phyloP scores from a whole-genome alignment of 2,797 vertebrate genomes.

The Halcyon badia region DNA sequence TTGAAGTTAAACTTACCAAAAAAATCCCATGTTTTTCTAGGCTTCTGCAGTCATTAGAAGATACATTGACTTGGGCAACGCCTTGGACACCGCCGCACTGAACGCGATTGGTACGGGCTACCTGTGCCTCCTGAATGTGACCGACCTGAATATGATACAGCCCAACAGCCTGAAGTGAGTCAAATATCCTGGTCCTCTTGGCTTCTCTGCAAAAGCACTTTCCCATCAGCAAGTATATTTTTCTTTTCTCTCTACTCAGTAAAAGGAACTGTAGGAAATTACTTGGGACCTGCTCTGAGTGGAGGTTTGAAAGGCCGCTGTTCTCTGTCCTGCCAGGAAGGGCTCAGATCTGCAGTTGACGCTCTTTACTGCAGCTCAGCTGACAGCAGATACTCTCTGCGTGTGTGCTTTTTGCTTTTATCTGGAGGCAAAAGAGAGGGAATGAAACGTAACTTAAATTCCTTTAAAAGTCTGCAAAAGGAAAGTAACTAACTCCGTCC shows the following conservation, averaged over 20 bases:
- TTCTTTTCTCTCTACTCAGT: not conserved
- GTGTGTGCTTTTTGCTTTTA: not conserved
- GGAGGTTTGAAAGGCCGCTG: not conserved
- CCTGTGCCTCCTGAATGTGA: conserved; percentile 51
- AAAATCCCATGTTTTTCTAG: conserved; percentile 22
- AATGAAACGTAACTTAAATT: not conserved
- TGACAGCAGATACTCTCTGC: not conserved
- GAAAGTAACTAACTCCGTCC: not conserved
- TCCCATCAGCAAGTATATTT: not conserved
- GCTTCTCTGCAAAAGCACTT: not conserved
- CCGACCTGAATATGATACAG: not conserved
- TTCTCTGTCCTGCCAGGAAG: not conserved
- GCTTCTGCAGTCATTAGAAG: conserved; percentile 14
- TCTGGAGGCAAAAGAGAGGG: not conserved
- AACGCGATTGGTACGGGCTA: not conserved
- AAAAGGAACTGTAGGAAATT: not conserved
- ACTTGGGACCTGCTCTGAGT: not conserved
- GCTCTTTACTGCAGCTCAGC: not conserved
- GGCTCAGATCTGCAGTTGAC: not conserved
- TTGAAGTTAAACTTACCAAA: not conserved
- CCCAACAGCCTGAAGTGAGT: conserved; percentile 67
- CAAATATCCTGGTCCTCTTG: not conserved
- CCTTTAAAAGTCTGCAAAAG: not conserved
- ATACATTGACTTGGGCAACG: not conserved
- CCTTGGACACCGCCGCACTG: conserved; percentile 38